These are phyloP conservation scores for Drosophila limbata DNA, from an alignment of 2,888 invertebrate species.

Conservation along the genomic window DNA sequence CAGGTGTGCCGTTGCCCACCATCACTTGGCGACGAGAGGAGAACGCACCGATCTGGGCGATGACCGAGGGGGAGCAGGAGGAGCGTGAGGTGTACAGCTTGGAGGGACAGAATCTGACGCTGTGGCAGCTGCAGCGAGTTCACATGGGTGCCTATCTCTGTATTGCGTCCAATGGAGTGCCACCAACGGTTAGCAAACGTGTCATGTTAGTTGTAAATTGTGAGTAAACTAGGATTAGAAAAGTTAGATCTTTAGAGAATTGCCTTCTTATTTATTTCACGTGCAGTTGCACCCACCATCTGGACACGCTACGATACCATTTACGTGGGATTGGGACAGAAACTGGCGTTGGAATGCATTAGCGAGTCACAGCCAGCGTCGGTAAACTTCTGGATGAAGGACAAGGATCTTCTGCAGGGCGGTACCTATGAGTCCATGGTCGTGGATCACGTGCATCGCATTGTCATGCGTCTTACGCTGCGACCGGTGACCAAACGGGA, in stretches of 20 bases:
- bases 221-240: conserved; percentile 56
- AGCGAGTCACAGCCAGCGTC: conserved; percentile 84
- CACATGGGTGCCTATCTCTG: conserved; percentile 85
- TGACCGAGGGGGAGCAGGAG: conserved; percentile 44
- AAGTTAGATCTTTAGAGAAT: background rate
- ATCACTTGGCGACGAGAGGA: conserved; percentile 95
- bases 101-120: conserved; percentile 82
- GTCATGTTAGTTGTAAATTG: conserved; percentile 84
- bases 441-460: conserved; percentile 91
- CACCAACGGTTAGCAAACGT: conserved; percentile 85
- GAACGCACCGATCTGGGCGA: conserved; percentile 86
- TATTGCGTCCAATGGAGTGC: conserved; percentile 85
- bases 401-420: conserved; percentile 83
- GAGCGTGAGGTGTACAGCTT: conserved; percentile 78
- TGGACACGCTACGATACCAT: conserved; percentile 83
- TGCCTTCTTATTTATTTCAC: conserved; percentile 38
- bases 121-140: conserved; percentile 79
- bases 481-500: conserved; percentile 88
- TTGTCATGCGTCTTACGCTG: conserved; percentile 90
- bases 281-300: conserved; percentile 84
- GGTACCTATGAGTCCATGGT: conserved; percentile 86
- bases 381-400: conserved; percentile 84
- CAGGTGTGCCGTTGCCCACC: conserved; percentile 93
- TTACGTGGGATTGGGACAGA: conserved; percentile 83
- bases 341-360: conserved; percentile 83